A percentile compares a stretch with the other conserved stretches of the same genome.
Conservation (phyloP, 2,888 invertebrate species). For the Osmoderma eremita region DNA sequence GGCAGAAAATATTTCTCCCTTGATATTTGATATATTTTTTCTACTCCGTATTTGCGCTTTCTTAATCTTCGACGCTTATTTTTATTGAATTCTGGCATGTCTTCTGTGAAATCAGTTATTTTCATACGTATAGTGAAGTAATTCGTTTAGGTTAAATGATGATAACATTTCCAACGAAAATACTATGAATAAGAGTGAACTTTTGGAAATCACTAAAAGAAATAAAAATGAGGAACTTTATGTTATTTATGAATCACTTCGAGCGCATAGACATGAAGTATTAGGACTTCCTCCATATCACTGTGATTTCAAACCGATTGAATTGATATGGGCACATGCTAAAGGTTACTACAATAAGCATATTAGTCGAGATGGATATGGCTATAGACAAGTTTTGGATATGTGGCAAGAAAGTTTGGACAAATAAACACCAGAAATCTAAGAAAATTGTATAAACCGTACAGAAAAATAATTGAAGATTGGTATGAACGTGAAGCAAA, state of each 20-base stretch:
- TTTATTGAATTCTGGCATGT: too few relatives aligned
- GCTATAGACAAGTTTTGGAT: conserved; percentile 16
- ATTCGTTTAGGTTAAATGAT: conserved; percentile 49
- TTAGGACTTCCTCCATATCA: conserved; percentile 55
- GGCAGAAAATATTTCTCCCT: too few relatives aligned
- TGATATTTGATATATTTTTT: too few relatives aligned
- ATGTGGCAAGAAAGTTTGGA: conserved; percentile 21
- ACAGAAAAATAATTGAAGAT: conserved; percentile 22
- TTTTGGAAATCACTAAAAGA: conserved; percentile 47
- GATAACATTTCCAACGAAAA: conserved; percentile 49
- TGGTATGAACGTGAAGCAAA: conserved; percentile 27
- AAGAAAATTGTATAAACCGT: conserved; percentile 5
- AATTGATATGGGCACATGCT: conserved; percentile 46
- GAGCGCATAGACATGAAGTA: conserved; percentile 52
- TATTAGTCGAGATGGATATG: conserved; percentile 36
- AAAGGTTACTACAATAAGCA: conserved; percentile 30
- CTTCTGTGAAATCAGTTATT: too few relatives aligned
- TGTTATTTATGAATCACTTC: conserved; percentile 53
- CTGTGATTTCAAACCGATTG: conserved; percentile 57
- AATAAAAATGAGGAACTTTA: conserved; percentile 48
- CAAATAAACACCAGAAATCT: conserved; percentile 21
- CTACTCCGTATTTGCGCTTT: too few relatives aligned
- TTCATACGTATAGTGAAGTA: too few relatives aligned
- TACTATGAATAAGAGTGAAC: conserved; percentile 48
- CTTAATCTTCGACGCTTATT: too few relatives aligned